phyloP scores from a whole-genome alignment of 37 sponge, comb jelly and placozoan species.

The Amphimedon queenslandica region DNA sequence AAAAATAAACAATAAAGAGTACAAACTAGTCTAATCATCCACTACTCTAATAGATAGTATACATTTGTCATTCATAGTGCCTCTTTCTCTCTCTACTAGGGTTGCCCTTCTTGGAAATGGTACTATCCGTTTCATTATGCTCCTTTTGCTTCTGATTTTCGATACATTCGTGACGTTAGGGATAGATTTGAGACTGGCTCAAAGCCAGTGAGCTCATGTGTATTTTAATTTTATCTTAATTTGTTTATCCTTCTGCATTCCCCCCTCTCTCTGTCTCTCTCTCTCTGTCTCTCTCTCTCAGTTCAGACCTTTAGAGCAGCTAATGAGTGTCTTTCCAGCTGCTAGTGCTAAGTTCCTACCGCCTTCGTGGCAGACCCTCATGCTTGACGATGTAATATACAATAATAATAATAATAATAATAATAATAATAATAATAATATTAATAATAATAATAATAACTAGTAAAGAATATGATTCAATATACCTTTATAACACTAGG shows the following conservation, averaged over 20 bases:
- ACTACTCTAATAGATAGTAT: no score
- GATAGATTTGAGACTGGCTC: slow-evolving; percentile 69
- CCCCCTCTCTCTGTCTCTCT: background rate
- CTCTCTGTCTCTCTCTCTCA: background rate
- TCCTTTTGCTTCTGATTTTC: slow-evolving; percentile 99
- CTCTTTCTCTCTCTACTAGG: slow-evolving; percentile 39
- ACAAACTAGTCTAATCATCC: no score
- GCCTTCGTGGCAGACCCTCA: slow-evolving; percentile 74
- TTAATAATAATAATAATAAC: background rate
- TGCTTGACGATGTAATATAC: slow-evolving; percentile 53
- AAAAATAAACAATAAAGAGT: no score
- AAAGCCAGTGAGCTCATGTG: slow-evolving; percentile 34
- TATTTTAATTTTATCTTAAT: no score
- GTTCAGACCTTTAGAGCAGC: slow-evolving; percentile 96
- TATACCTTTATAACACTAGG: slow-evolving; percentile 30
- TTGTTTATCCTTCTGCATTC: background rate
- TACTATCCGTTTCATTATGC: slow-evolving; percentile 99
- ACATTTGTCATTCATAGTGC: background rate
- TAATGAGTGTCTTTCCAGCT: slow-evolving; percentile 99
- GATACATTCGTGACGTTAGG: slow-evolving; percentile 51
- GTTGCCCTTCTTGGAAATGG: slow-evolving; percentile 99
- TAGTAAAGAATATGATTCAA: background rate
- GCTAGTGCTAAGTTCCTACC: slow-evolving; percentile 95
- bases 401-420: background rate
- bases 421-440: background rate